Percentiles rank a stretch among this genome's conserved stretches.
These are phyloP conservation scores for Mongoloraphidia duomilia DNA, from an alignment of 2,888 invertebrate species.

Conservation along the genomic window DNA sequence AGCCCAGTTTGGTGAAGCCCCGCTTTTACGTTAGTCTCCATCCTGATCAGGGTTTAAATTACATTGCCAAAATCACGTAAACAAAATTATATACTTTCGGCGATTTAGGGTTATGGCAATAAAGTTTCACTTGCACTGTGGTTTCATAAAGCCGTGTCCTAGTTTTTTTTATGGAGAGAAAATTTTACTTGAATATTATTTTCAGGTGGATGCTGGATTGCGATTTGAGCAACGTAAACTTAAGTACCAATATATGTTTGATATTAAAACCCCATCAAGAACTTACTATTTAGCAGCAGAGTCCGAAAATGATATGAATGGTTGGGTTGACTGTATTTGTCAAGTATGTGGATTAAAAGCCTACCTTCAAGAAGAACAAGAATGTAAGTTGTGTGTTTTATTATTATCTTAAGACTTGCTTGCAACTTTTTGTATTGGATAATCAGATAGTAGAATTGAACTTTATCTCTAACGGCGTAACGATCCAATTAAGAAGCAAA, in stretches of 20 bases:
- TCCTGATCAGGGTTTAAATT: background rate
- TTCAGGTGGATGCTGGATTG: slow-evolving; percentile 70
- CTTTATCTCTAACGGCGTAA: too few relatives aligned
- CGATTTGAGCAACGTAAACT: slow-evolving; percentile 68
- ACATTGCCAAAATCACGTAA: background rate
- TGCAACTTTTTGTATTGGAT: background rate
- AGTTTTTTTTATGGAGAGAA: too few relatives aligned
- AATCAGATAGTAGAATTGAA: too few relatives aligned
- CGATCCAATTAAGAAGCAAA: too few relatives aligned
- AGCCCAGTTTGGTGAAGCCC: too few relatives aligned
- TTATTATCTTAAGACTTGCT: background rate
- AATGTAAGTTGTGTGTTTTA: slow-evolving; percentile 15
- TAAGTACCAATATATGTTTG: slow-evolving; percentile 75
- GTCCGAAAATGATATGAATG: slow-evolving; percentile 81
- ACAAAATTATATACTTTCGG: too few relatives aligned
- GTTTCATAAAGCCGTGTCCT: too few relatives aligned
- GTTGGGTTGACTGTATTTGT: slow-evolving; percentile 91
- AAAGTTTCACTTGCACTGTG: too few relatives aligned
- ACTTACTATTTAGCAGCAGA: slow-evolving; percentile 89
- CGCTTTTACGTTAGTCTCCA: too few relatives aligned
- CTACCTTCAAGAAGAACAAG: slow-evolving; percentile 40
- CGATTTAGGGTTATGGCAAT: too few relatives aligned
- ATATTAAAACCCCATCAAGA: slow-evolving; percentile 75
- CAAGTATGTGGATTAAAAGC: slow-evolving; percentile 78
- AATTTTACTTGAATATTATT: slow-evolving; percentile 6